Evolutionary conservation across 2,888 invertebrate species (phyloP), one percentile per base, ranked within the genome.

Genomic region (Dolichopus griseipennis): DNA sequence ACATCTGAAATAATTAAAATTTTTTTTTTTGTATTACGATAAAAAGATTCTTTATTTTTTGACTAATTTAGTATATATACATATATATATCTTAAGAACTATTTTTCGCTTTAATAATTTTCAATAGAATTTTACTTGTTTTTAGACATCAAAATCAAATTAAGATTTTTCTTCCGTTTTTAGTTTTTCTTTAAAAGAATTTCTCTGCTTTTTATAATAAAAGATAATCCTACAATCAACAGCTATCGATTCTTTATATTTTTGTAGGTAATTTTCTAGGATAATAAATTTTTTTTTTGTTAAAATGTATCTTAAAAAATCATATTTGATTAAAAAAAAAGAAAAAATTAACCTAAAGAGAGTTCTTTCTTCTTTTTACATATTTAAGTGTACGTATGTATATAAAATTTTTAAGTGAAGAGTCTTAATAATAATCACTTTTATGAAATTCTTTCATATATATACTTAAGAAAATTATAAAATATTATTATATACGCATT

Each of bases 401-500:
- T 37, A 12, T 37, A 37, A 7, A 37, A 37, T 7, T 4, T 37
- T 37, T 5, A 37, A 37, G 37, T 37, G 12, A 52, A 52, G 52
- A 7, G 6, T 15, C 52, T 52, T 52, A 52, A 52, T 52, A 52
- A 52, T 52, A 52, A 52, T 52, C 52, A 52, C 52, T 52, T 15
- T 52, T 41, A 41, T 41, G 15, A 52, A 52, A 52, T 52, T 9
- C 52, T 52, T 18, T 15, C 18, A 15, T 18, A 52, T 52, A 52
- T 12, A 52, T n/a, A 52, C 9, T 10, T 10, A 52, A 52, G 6
- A 18, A 52, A 52, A n/a, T 52, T 52, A 52, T 18, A 52, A 52
- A n/a, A 52, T 12, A 52, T 52, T 52, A 52, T 52, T 52, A 52
- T 52, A 52, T 63, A 63, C 63, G 63, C 63, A 63, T 63, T 63